phyloP scores from a whole-genome alignment of 2,113 vertebrate genomes.

The Fulmarus glacialis region DNA sequence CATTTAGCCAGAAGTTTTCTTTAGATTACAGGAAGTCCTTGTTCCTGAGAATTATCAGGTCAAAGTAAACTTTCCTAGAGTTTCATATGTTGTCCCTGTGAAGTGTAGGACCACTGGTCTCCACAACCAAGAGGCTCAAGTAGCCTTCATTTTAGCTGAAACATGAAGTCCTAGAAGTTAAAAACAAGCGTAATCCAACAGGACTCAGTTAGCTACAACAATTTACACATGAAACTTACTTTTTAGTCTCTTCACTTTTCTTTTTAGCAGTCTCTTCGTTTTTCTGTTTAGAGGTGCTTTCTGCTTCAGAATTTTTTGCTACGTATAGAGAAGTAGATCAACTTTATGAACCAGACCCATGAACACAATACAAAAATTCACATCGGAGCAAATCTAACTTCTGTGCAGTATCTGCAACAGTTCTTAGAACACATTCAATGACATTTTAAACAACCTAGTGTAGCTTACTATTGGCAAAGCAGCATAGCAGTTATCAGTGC shows the following conservation, averaged over 20 bases:
- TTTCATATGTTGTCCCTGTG: background rate
- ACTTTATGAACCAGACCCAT: background rate
- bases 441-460: background rate
- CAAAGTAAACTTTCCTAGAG: background rate
- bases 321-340: background rate
- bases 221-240: background rate
- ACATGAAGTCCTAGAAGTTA: background rate
- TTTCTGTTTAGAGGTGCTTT: slow-evolving; percentile 10
- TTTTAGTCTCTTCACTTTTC: slow-evolving; percentile 64
- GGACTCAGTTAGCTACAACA: background rate
- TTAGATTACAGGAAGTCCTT: background rate
- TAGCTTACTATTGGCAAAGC: background rate
- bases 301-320: slow-evolving; percentile 67
- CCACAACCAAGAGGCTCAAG: background rate
- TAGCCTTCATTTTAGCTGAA: background rate
- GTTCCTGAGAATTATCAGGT: background rate
- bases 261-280: slow-evolving; percentile 41
- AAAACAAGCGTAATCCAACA: background rate
- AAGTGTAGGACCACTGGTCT: background rate
- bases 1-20: background rate
- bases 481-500: background rate
- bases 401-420: background rate
- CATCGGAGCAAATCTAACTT: background rate
- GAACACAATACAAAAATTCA: background rate
- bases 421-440: background rate